Base-by-base conservation (phyloP, 2,888 invertebrate genomes). In the Drosophila phalerata region DNA sequence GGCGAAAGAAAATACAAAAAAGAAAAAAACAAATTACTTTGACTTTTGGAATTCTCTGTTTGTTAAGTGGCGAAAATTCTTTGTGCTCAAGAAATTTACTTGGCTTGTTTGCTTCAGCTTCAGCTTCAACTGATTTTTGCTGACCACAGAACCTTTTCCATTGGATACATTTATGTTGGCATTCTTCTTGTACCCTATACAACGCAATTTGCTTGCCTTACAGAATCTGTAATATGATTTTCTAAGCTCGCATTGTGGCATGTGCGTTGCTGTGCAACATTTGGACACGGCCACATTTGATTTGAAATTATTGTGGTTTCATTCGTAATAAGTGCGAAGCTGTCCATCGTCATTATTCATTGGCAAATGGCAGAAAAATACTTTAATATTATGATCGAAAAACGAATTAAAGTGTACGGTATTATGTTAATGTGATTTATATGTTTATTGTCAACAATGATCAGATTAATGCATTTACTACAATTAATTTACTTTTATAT, bases 41-140 rank as follows among this genome's bases (percentile, higher is more conserved):
- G 78, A 78, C 78, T 78, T 78, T 71, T 80, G 67, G 81, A 73
- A 73, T 79, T 81, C 58, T 81, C 61, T 42, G 78, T 75, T 75
- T 66, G 77, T 71, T 77, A 79, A 76, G 76, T 77, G 76, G 79
- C 66, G 22, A 57, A 64, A 72, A 77, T 77, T 77, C 72, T 68
- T 77, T 49, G 73, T 77, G 64, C 72, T 47, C 57, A n/a, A 40
- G 56, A 63, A 71, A 75, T 77, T 76, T 77, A 30, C 73, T 68
- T 68, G 48, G 64, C 51, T 68, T 75, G 57, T 69, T 60, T 48
- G 52, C 25, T 60, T 48, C 65, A 40, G 57, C 40, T 51, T 32
- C 32, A 19, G 19, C 28, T 15, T 11, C 43, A 34, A 56, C 43
- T 61, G 60, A 68, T 81, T 78, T 79, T 42, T 79, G 79, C 79